Evolutionary conservation across 2,113 vertebrate species (phyloP), one percentile per base, ranked within the genome.

Genomic region (Lepidiolamprologus cunningtoni): DNA sequence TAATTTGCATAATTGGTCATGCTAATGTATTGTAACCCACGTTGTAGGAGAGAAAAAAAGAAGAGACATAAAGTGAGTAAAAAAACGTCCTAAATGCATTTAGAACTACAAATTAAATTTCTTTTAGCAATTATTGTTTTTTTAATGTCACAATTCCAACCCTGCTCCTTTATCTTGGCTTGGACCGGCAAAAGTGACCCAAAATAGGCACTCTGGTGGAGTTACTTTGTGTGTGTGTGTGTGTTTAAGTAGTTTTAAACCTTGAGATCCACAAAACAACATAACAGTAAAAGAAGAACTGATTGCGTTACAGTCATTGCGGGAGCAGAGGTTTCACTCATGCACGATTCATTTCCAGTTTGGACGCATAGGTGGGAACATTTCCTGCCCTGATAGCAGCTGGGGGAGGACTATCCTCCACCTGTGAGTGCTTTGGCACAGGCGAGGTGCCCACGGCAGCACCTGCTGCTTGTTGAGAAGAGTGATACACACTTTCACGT

Each of bases 131-230:
- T 53, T 21, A 21, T 53, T 21, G 52, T 6, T 21, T 53, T 50
- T 21, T 53, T 10, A 3, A 21, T 21, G n/a, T 54, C 52, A 2
- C 0, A 54, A 21, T 54, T 54, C n/a, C 2, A 54, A 21, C 10
- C n/a, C 1, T 54, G 0, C 10, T 21, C 52, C n/a, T 54, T 54
- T 54, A 54, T 21, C 52, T 3, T 3, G 3, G 10, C n/a, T 54
- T 54, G 52, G 10, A 54, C n/a, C 0, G 2, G 52, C 52, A 54
- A 54, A 54, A 54, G n/a, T 54, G 53, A 54, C 52, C 9, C 5
- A 2, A 54, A 54, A 54, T 23, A 12, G 53, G n/a, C 53, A 23
- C n/a, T 23, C n/a, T 54, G 53, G 2, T 23, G 53, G 52, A 54
- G n/a, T 54, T n/a, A n/a, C n/a, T n/a, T n/a, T n/a, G n/a, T n/a